Base-by-base conservation (phyloP, 2,113 vertebrate genomes). In the Brachypodius melanocephalos region DNA sequence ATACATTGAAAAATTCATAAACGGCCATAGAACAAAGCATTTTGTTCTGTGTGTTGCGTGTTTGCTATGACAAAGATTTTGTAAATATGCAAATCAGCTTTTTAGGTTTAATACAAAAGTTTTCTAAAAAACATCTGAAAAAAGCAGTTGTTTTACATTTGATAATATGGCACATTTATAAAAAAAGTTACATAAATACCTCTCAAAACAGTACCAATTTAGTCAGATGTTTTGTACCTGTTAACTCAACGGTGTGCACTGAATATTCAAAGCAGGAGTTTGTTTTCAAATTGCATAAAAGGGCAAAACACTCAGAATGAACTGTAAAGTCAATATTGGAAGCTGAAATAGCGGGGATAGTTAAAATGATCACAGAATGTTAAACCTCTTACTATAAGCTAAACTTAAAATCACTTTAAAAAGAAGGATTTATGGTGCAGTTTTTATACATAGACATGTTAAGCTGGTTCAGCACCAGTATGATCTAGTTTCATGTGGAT, bases 31-130 rank as follows among this genome's bases (percentile, higher is more conserved):
- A 98, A 98, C 98, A 98, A 97, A 98, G 90, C 38, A 55, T 88
- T 95, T 92, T 97, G 92, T 95, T 98, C 74, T 93, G 89, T 98
- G 96, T 95, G 97, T 98, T 98, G 98, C 98, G 96, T 98, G 98
- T 98, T 98, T 97, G 97, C 96, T 98, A 95, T 90, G 96, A 97
- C 91, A 96, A 98, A 97, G 98, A 97, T 98, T 98, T 98, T 98
- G 98, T 98, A 98, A 98, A 98, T 98, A 98, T 61, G 97, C 98
- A 98, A 91, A 98, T 98, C 97, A 97, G 97, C 98, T 98, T 98
- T 98, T 96, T 97, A 97, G 93, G 97, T 97, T 98, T 98, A 97
- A 97, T 98, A 97, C 95, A 89, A 73, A 97, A 85, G 34, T 97
- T 98, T 98, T 98, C 73, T 98, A 97, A 88, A 88, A 96, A 95